Base-by-base conservation (phyloP, 2,888 invertebrate genomes). In the Tridacna crocea region DNA sequence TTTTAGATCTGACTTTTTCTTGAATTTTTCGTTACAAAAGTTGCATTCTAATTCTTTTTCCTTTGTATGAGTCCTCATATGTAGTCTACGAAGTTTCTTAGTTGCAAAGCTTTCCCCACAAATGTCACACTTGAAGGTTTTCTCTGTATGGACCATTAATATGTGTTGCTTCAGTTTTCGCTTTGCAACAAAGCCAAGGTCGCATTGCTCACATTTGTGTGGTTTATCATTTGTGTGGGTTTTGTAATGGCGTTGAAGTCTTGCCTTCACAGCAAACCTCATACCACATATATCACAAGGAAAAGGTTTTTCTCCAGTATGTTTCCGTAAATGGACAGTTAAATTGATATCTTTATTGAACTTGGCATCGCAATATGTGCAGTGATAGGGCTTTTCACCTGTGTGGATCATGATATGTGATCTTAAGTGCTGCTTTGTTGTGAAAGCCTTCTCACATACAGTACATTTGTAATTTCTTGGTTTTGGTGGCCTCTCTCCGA, bases 331-430 rank as follows among this genome's bases (percentile, higher is more conserved):
- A 19, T 63, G 63, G 15, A 63, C 63, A 11, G 63, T 63, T 2
- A 63, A 27, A 19, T 63, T 63, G 24, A 63, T 63, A 27, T 63
- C 63, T 27, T 63, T 63, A 27, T 63, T 63, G 26, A 63, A 63
- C 13, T 27, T 26, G 15, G 63, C 63, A 27, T 63, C 63, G 15
- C 63, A 63, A 27, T 63, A 63, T 11, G 63, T 24, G 24, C 63
- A 63, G 12, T 26, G 26, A 27, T 63, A 63, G 10, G 63, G 63
- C 24, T 63, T 63, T 27, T 63, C 63, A 63, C 63, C 63, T 13
- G 75, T 74, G 22, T 83, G 83, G 17, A 72, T 77, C 55, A 74
- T 66, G 24, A 75, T 77, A 51, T 83, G 83, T 51, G 73, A 22
- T 17, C 58, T 66, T n/a, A 83, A 55, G 47, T 83, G 79, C 12